Evolutionary conservation across 2,888 invertebrate species (phyloP), one percentile per base, ranked within the genome.

Genomic region (Hetaerina titia): DNA sequence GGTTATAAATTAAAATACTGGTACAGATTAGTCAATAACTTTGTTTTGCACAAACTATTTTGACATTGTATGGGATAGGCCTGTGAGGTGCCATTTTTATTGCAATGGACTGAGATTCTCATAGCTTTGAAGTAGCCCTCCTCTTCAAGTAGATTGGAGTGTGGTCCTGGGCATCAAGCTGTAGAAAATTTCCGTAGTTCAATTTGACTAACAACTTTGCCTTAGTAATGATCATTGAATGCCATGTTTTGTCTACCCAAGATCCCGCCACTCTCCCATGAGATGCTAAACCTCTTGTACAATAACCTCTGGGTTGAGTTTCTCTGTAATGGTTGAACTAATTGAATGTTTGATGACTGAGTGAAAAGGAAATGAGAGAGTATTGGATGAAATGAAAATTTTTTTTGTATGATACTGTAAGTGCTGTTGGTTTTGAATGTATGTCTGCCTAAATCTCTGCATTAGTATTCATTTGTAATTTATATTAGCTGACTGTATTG

Each of bases 41-140:
- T 25, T 81, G 81, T 81, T 81, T 22, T 25, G 13, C 81, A 25
- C 6, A 15, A 15, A 31, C 15, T 15, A 81, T 81, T 69, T 31
- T 81, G 81, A 81, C 81, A 1, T 31, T 81, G 81, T 81, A 81
- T 81, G 81, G 81, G 31, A 81, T 81, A 81, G 81, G 7, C 81
- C 81, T 81, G 81, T 81, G 81, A 81, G 81, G 81, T 81, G 81
- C 81, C 81, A 81, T 81, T 81, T 81, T 22, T 31, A 81, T 81
- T 31, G 81, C 31, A 22, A 81, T 81, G 81, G 81, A n/a, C 31
- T 81, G 7, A 69, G 9, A 22, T 69, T n/a, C 69, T 69, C 25
- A 81, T 81, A 81, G 81, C 31, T 81, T 31, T 81, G 81, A 31
- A 81, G 81, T 81, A 81, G 81, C 31, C 81, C 74, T 25, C 25